Base-by-base conservation (phyloP, 2,113 vertebrate species). In the Panurus biarmicus region DNA sequence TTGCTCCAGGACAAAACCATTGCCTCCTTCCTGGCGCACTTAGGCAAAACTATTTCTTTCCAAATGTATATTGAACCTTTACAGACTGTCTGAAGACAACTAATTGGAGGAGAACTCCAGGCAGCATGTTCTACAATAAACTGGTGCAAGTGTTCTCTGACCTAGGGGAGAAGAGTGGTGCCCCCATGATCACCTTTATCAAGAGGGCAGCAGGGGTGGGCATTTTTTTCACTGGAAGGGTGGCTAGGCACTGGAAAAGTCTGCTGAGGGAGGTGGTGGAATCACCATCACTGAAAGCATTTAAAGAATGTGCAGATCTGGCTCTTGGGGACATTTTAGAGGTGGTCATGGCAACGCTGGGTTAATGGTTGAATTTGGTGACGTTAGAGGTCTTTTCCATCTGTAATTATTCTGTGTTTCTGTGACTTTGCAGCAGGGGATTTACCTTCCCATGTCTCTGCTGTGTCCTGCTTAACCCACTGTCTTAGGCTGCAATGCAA, bases 81-180 rank as follows among this genome's bases (percentile, higher is more conserved):
- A 22, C 29, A 71, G 35, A 45, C 9, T 7, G 3, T 62, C 14
- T 0, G 4, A 84, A 77, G 23, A 58, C 3, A 29, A 35, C 60
- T 35, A 7, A 6, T 35, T 74, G 47, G 60, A 75, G n/a, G 17
- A 77, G 42, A 62, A 29, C 6, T 38, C 26, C 3, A 3, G 35
- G 22, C 11, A 56, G 10, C 23, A 53, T 23, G 9, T 10, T 28
- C 25, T 62, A 40, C 45, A 53, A 54, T 83, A 44, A 26, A 26
- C 17, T 66, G 15, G 10, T 64, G 7, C 1, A 2, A 67, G 9
- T 16, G 8, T 7, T 58, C 33, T 70, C 44, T 24, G 4, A 26
- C 20, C 1, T 48, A 7, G 6, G 8, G 22, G 15, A 71, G 10
- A 44, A 33, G 8, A 79, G 22, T 0, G 0, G 10, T 73, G 14